Base-by-base conservation (phyloP, 1,140 invertebrate species). In the Grapholita molesta region DNA sequence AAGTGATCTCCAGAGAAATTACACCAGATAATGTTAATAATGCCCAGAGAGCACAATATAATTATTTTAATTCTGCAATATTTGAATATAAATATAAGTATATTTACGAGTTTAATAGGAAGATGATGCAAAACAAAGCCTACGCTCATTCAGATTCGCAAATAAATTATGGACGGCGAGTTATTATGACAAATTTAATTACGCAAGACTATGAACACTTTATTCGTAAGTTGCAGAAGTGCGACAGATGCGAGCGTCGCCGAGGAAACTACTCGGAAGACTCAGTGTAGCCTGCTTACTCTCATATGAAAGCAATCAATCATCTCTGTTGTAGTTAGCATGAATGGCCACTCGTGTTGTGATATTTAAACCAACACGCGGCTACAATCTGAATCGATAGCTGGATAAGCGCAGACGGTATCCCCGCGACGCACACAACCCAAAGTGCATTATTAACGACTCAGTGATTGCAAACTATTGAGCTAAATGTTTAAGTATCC, bases 381-480 rank as follows among this genome's bases (percentile, higher is more conserved):
- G 55, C 5, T 8, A 15, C 25, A 8, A 18, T 25, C 9, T 9
- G 12, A 38, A n/a, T 2, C 12, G 25, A n/a, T 21, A 32, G 25
- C n/a, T 4, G n/a, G 8, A 2, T 9, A 28, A 61, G 55, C 24
- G 55, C 23, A 55, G 24, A 28, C 12, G 55, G n/a, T 28, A 61
- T 61, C 55, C 25, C 55, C 55, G 25, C 25, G 55, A 28, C n/a
- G 25, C 55, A 28, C 55, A 15, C 55, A 84, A 82, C 82, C 81
- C 80, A 86, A 80, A 83, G 79, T 80, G 86, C 83, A 84, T 85
- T 88, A 85, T 83, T 86, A 84, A 88, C 82, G 74, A 75, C 64
- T 78, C 74, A 72, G 78, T 78, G 82, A 84, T 66, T 79, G 73
- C 30, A 71, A 70, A 53, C 76, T 77, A 73, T 75, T 70, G 73